Conservation (phyloP, 2,797 vertebrate genomes). For the Anguilla marmorata region DNA sequence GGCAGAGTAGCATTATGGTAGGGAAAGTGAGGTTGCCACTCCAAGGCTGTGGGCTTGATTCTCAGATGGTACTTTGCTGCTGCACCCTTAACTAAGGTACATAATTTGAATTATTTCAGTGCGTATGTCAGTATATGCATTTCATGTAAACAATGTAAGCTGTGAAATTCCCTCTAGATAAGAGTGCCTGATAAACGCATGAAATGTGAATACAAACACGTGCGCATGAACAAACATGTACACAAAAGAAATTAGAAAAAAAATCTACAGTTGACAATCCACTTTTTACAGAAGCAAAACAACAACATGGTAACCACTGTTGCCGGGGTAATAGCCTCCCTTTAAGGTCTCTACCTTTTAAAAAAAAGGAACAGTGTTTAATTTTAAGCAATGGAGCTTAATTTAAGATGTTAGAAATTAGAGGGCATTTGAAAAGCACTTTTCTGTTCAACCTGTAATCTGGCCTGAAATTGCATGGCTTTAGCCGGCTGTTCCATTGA, state of each 20-base stretch:
- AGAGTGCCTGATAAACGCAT: not conserved
- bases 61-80: not conserved
- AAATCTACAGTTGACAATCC: slow-evolving; percentile 3
- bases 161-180: not conserved
- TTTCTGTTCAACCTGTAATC: slow-evolving; percentile 21
- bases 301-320: slow-evolving; percentile 33
- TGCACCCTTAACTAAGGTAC: not conserved
- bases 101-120: not conserved
- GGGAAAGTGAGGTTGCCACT: not conserved
- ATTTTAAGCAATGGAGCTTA: not conserved
- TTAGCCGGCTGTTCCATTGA: not conserved
- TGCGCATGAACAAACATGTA: not conserved
- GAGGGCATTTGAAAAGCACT: slow-evolving; percentile 14
- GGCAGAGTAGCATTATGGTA: too few relatives aligned
- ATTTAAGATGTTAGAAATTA: slow-evolving; percentile 19
- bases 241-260: not conserved
- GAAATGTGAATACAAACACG: not conserved
- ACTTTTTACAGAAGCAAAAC: slow-evolving; percentile 20
- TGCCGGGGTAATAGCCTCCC: slow-evolving; percentile 35
- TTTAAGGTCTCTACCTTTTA: not conserved
- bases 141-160: not conserved
- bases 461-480: not conserved
- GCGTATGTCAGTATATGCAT: not conserved
- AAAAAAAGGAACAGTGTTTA: slow-evolving; percentile 22
- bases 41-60: not conserved